Evolutionary conservation across 2,888 invertebrate genomes (phyloP), one percentile per base, ranked within the genome.

Genomic region (Plagodis pulveraria): DNA sequence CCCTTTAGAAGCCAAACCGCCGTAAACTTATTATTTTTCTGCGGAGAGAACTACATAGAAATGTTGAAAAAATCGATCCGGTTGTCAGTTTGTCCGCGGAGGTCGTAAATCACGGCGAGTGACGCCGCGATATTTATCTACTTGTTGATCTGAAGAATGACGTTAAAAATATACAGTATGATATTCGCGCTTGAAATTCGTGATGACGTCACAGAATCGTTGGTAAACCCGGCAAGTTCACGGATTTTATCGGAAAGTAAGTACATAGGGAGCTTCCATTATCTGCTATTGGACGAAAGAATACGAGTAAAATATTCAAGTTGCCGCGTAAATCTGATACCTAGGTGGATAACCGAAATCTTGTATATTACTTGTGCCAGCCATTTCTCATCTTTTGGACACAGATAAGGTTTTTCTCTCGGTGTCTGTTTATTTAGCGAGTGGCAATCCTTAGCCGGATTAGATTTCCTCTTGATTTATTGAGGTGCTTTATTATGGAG

Each of bases 91-190:
- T 58, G 74, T 74, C 70, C 73, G 72, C 70, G 64, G 50, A 43
- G 56, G 63, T 73, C 78, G 79, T 86, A 83, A 83, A 83, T 87
- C 84, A 85, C 79, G 57, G 65, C 60, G 62, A 51, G 54, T 66
- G 74, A 70, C 71, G 72, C 67, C 69, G 66, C 73, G 56, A 42
- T 52, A 56, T 61, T 32, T 76, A 74, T 77, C 79, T 79, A 80
- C 81, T 81, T 78, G 79, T 81, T 79, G 80, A 82, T 80, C 77
- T 75, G 67, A 42, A 45, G 38, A 49, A 58, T 51, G 61, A 42
- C 53, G 46, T 42, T 41, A 44, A 45, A 48, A 22, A 41, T 34
- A 36, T 50, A 38, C 32, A 45, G 48, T 55, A 42, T 55, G 48
- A 63, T 59, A 50, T 56, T 46, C 33, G 38, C 0, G 44, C 8